Base-by-base conservation (phyloP, 1,140 invertebrate species). In the Idris sp. region DNA sequence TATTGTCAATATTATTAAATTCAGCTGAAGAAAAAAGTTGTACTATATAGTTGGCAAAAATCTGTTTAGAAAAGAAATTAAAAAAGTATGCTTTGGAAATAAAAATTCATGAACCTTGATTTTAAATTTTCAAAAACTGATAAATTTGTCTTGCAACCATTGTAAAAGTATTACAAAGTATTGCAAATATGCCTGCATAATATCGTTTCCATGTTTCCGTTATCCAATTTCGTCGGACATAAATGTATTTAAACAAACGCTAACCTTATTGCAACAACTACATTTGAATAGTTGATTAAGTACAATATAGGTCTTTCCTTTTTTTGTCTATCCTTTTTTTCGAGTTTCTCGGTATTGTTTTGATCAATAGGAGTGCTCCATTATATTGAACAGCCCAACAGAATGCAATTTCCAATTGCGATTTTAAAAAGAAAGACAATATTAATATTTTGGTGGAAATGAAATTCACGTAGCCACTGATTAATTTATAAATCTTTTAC, bases 241-340 rank as follows among this genome's bases (percentile, higher is more conserved):
- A 62, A 71, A 71, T 71, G 40, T 49, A 71, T 71, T 71, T 71
- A 54, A 62, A 69, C 48, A 71, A 48, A 41, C 56, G 49, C 40
- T 71, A 71, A 71, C 48, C 35, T 54, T 54, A 62, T 71, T 71
- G 38, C 40, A 62, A 48, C 41, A 54, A 71, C 56, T 48, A 49
- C 38, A 71, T 71, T 71, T 62, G 41, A 61, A 61, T 71, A 56
- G 46, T 71, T 71, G 56, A 71, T 62, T 61, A 71, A 71, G 56
- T 54, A 49, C 48, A 41, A 36, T 38, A 40, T 46, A 26, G 10
- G 19, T 61, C 22, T n/a, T n/a, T n/a, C n/a, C n/a, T n/a, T n/a
- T n/a, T n/a, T 53, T 71, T 56, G 48, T 48, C 49, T n/a, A 13
- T n/a, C n/a, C n/a, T 1, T 71, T 62, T 71, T 71, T 69, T 58